Percentiles rank a stretch among this genome's conserved stretches.
Conservation (phyloP, 1,140 invertebrate genomes). For the Pissodes strobi region DNA sequence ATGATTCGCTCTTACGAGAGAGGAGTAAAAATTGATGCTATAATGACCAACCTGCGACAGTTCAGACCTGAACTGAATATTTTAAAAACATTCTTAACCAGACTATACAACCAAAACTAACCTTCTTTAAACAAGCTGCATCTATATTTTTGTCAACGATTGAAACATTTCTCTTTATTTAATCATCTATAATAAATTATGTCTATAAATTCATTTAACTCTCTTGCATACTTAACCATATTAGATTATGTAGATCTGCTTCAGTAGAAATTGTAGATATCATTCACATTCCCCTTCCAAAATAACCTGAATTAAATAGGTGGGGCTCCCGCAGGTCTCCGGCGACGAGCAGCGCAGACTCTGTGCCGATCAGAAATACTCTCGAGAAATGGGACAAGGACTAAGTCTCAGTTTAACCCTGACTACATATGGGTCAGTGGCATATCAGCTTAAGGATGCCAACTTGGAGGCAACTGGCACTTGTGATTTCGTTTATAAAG, state of each 20-base stretch:
- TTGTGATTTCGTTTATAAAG: slow-evolving; percentile 76
- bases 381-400: slow-evolving; percentile 46
- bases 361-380: slow-evolving; percentile 64
- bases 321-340: slow-evolving; percentile 64
- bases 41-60: too few relatives aligned
- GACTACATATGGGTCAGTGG: slow-evolving; percentile 75
- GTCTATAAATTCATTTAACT: too few relatives aligned
- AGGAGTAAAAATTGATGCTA: too few relatives aligned
- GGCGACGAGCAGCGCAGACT: slow-evolving; percentile 73
- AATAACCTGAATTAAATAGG: slow-evolving; percentile 43
- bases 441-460: slow-evolving; percentile 80
- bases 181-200: too few relatives aligned
- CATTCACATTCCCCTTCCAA: slow-evolving; percentile 26
- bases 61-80: too few relatives aligned
- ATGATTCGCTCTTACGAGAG: too few relatives aligned
- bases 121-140: too few relatives aligned
- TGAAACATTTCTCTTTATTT: too few relatives aligned
- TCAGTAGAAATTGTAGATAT: background rate
- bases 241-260: background rate
- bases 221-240: too few relatives aligned
- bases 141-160: too few relatives aligned
- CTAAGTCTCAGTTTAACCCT: slow-evolving; percentile 63
- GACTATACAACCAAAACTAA: too few relatives aligned
- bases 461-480: slow-evolving; percentile 76
- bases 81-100: too few relatives aligned